Evolutionary conservation across 1,140 invertebrate genomes (phyloP).

Genomic region (Zaprionus ghesquierei): DNA sequence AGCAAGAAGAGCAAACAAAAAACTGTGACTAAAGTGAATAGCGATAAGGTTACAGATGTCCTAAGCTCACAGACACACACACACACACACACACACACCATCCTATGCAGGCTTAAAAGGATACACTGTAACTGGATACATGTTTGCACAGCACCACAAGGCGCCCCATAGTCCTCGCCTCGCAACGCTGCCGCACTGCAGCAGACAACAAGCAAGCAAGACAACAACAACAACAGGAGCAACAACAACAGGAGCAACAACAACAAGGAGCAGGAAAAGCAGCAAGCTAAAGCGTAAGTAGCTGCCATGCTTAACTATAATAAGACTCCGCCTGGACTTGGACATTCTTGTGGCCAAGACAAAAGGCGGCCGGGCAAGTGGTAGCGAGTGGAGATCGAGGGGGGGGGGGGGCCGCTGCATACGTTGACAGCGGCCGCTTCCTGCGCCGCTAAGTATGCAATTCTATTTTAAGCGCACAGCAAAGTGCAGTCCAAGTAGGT

Average conservation of each 20-base stretch:
- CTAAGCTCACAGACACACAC: conserved; percentile 53
- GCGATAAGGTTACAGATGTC: conserved; percentile 79
- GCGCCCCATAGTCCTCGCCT: conserved; percentile 34
- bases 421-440: conserved; percentile 53
- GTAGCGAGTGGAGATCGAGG: neutral
- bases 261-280: conserved; percentile 21
- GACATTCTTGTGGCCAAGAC: conserved; percentile 48
- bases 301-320: conserved; percentile 70
- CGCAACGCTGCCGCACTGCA: conserved; percentile 44
- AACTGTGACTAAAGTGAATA: conserved; percentile 48
- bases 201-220: conserved; percentile 37
- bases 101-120: conserved; percentile 36
- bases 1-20: conserved; percentile 45
- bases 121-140: conserved; percentile 71
- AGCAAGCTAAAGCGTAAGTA: conserved; percentile 58
- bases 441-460: conserved; percentile 78
- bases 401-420: conserved; percentile 24
- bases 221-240: conserved; percentile 29
- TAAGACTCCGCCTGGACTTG: conserved; percentile 61
- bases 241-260: conserved; percentile 21
- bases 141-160: conserved; percentile 69
- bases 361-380: conserved; percentile 35
- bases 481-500: conserved; percentile 69
- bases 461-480: conserved; percentile 71
- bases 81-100: conserved; percentile 4